These are phyloP conservation scores for Physella acuta DNA, from an alignment of 1,140 invertebrate species.

Conservation along the genomic window DNA sequence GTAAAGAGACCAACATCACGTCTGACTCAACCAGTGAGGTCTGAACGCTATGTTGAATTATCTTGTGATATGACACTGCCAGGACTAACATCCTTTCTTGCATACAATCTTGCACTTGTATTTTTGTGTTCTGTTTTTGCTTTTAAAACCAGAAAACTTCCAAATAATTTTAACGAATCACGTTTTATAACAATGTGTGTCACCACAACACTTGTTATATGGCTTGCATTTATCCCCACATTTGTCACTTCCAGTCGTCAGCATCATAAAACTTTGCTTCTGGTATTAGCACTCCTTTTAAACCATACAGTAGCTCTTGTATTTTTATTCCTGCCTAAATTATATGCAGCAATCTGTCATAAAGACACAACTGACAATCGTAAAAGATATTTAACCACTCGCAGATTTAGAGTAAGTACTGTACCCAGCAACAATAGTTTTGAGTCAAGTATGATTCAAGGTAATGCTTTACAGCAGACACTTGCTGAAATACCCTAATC, in stretches of 20 bases:
- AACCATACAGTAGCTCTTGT: background rate
- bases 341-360: background rate
- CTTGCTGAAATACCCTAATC: too few relatives aligned
- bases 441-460: too few relatives aligned
- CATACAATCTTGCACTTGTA: conserved; percentile 85
- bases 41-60: conserved; percentile 5
- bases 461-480: too few relatives aligned
- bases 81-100: conserved; percentile 61
- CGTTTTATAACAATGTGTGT: conserved; percentile 52
- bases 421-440: too few relatives aligned
- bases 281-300: conserved; percentile 14
- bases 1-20: conserved; percentile 1
- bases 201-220: conserved; percentile 47
- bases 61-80: conserved; percentile 37
- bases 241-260: conserved; percentile 41
- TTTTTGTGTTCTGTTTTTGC: conserved; percentile 86
- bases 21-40: background rate
- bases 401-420: too few relatives aligned
- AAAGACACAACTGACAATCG: background rate
- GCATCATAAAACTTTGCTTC: conserved; percentile 31
- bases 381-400: too few relatives aligned
- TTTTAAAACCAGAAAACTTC: conserved; percentile 65
- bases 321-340: conserved; percentile 12
- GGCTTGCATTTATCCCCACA: conserved; percentile 49
- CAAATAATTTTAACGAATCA: conserved; percentile 54